Base-by-base conservation (phyloP, 35 echinoderm and acorn worm genomes). In the Eucidaris tribuloides region DNA sequence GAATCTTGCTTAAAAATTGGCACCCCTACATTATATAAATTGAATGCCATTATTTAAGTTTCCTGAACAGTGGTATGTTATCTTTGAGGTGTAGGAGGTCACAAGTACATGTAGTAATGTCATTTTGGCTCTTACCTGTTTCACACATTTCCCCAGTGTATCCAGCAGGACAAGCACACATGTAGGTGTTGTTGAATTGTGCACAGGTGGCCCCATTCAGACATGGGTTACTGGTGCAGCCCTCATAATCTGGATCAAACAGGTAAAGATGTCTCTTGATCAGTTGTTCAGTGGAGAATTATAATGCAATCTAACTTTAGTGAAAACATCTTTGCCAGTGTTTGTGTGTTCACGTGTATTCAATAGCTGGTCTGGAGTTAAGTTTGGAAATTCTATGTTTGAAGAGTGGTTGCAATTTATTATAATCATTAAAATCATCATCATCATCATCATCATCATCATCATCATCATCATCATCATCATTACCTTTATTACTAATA, bases 121-220 rank as follows among this genome's bases (percentile, higher is more conserved):
- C 15, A 60, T 25, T 1, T 20, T 4, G 37, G 36, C 29, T 58
- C 32, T 7, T 81, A 88, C 85, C 85, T 65, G 42, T 81, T 48
- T 90, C 92, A 50, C 92, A 94, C 33, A 82, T 45, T 15, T 19
- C 40, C 3, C 92, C 87, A 7, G 81, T 62, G 70, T 60, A 94
- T 2, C 82, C 72, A 3, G 29, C 30, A 1, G 77, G 38, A 78
- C 92, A 94, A 5, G 34, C 39, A 71, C 92, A 94, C 39, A 59
- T 24, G 76, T 89, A 94, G 17, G 41, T 66, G 25, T 83, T 82
- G 19, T 74, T 35, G 57, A 55, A 60, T 20, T 58, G 36, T 1
- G 68, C 50, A 58, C 92, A 91, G 24, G 71, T 91, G 20, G 45
- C 88, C 18, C 58, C 82, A 65, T 91, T 91, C 40, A 78, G 82